These are phyloP conservation scores for Drosophila busckii DNA, from an alignment of 1,140 invertebrate genomes.

Conservation along the genomic window DNA sequence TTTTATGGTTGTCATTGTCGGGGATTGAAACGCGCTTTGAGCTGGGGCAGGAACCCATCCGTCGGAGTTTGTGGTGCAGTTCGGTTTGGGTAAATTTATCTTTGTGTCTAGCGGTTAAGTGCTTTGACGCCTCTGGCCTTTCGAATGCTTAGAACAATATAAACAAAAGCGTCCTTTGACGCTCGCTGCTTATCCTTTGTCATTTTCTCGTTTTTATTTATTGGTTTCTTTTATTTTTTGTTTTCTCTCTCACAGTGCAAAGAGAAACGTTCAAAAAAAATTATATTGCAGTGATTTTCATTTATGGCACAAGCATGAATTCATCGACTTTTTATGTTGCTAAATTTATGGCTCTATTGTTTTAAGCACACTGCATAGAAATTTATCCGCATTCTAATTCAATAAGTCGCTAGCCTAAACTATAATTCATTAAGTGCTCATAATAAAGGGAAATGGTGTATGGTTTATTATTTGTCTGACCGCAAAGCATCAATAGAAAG, in stretches of 20 bases:
- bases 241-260: constrained; percentile 1
- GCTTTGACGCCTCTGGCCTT: constrained; percentile 60
- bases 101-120: constrained; percentile 64
- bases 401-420: constrained; percentile 15
- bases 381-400: constrained; percentile 48
- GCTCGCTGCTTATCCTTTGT: constrained; percentile 30
- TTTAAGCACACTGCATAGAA: constrained; percentile 1
- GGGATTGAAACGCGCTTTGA: constrained; percentile 49
- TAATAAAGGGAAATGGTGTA: constrained; percentile 11
- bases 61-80: constrained; percentile 6
- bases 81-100: constrained; percentile 19
- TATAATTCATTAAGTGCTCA: constrained; percentile 25
- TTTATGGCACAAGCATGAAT: constrained; percentile 12
- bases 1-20: constrained; percentile 68
- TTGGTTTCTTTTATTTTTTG: not conserved
- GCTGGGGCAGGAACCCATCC: no score
- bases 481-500: not conserved
- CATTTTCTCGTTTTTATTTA: constrained; percentile 17
- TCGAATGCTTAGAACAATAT: constrained; percentile 36
- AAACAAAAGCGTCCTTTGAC: constrained; percentile 27
- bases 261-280: constrained; percentile 12
- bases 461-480: constrained; percentile 1
- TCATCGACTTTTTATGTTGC: constrained; percentile 1
- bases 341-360: constrained; percentile 37
- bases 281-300: constrained; percentile 34